Conservation (phyloP, 2,113 vertebrate genomes). For the Periophthalmus modestus region DNA sequence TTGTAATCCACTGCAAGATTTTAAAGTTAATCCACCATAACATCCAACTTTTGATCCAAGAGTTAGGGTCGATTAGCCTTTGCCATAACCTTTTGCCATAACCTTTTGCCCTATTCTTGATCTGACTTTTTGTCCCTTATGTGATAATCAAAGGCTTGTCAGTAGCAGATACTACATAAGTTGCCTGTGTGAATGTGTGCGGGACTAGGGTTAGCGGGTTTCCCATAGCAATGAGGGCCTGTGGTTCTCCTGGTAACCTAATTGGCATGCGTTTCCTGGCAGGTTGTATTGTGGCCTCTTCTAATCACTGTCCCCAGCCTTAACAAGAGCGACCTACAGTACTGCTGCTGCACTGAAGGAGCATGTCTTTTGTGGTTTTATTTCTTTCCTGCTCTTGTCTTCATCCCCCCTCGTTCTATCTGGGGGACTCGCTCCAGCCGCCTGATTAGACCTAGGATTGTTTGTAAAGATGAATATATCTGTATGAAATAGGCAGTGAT, state of each 20-base stretch:
- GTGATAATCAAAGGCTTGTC: constrained; percentile 56
- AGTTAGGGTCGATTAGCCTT: constrained; percentile 17
- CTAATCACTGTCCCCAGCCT: constrained; percentile 76
- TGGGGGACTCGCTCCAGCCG: constrained; percentile 58
- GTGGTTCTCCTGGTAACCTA: constrained; percentile 77
- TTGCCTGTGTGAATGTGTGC: constrained; percentile 15
- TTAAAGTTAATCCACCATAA: constrained; percentile 22
- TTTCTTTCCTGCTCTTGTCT: constrained; percentile 67
- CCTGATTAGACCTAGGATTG: constrained; percentile 69
- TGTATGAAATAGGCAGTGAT: constrained; percentile 42
- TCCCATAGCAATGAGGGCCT: constrained; percentile 72
- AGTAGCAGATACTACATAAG: constrained; percentile 30
- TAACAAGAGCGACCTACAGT: constrained; percentile 75
- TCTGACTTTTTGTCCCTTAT: constrained; percentile 33
- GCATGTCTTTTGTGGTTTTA: constrained; percentile 74
- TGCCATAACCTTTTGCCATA: constrained; percentile 24
- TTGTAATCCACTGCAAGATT: constrained; percentile 23
- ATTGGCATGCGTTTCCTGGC: constrained; percentile 80
- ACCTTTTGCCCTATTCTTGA: constrained; percentile 20
- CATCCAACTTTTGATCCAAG: constrained; percentile 28
- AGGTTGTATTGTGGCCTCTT: constrained; percentile 75
- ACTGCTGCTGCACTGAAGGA: constrained; percentile 70
- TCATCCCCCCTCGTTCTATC: constrained; percentile 57
- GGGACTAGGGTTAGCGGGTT: constrained; percentile 55
- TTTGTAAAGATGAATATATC: constrained; percentile 16